These are phyloP conservation scores for Dioctria linearis DNA, from an alignment of 2,888 invertebrate genomes.

Conservation along the genomic window DNA sequence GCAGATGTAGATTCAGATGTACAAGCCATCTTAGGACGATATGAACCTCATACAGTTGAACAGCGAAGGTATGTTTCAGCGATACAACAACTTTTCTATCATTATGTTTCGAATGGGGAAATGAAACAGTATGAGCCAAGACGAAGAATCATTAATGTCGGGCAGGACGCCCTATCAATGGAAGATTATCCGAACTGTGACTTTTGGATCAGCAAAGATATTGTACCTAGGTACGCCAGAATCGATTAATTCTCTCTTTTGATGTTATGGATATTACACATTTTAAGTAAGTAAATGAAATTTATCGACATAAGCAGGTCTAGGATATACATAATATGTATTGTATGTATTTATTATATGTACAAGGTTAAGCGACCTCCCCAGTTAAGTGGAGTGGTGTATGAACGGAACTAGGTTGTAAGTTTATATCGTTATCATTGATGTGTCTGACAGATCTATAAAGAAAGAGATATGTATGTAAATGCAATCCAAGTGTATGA, in stretches of 20 bases:
- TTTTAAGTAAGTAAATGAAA: constrained; percentile 34
- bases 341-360: constrained; percentile 25
- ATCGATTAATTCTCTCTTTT: constrained; percentile 75
- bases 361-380: not conserved
- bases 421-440: constrained; percentile 44
- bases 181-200: constrained; percentile 82
- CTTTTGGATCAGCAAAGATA: constrained; percentile 81
- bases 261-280: not conserved
- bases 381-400: constrained; percentile 22
- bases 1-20: constrained; percentile 79
- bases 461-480: constrained; percentile 9
- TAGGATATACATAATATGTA: constrained; percentile 33
- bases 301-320: constrained; percentile 31
- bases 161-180: constrained; percentile 79
- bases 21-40: constrained; percentile 84
- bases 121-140: constrained; percentile 76
- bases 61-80: constrained; percentile 83
- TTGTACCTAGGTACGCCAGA: constrained; percentile 83
- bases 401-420: constrained; percentile 14
- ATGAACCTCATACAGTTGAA: constrained; percentile 80
- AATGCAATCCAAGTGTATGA: constrained; percentile 21
- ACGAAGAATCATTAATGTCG: constrained; percentile 77
- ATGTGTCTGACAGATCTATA: constrained; percentile 31
- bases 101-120: constrained; percentile 84
- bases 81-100: constrained; percentile 87